Evolutionary conservation across 2,113 vertebrate genomes (phyloP), one percentile per base, ranked within the genome.

Genomic region (Oncorhynchus nerka): DNA sequence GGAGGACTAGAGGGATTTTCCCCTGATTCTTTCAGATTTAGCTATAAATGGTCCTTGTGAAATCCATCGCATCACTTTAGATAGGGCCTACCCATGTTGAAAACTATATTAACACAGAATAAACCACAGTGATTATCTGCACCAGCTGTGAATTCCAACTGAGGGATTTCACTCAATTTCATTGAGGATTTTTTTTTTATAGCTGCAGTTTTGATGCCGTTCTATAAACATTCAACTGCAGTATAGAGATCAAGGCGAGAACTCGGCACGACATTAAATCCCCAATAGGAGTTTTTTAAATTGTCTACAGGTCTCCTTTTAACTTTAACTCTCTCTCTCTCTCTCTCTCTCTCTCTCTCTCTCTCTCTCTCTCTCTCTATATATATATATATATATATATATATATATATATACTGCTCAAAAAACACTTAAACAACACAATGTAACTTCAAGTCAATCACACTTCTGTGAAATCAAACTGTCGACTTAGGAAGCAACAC

Each of bases 1-100:
- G 84, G 4, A 59, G 82, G 79, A 88, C 85, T 75, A 67, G 68
- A 45, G 71, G 70, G 79, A 84, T 84, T 88, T 83, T 75, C 83
- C 55, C 76, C 68, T 71, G 66, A 84, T 79, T 51, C 76, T 75
- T 76, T 86, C 80, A 68, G 66, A 77, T 87, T 85, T 89, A 57
- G 75, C 83, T 84, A 83, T 84, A 88, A 82, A 89, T 85, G 79
- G 75, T 61, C 70, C 79, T 62, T 20, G 45, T 28, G 67, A 51
- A 71, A 79, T 13, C 51, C 30, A 70, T 77, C 81, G 15, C 73
- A 26, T 75, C 84, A 68, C 2, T 45, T 71, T 64, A 71, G 20
- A 70, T n/a, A 74, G 73, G 75, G 7, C 72, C 49, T 16, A 15
- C 49, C 1, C 49, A 15, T 51, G 11, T 15, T 51, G 59, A 61